These are phyloP conservation scores for Xanthorhoe designata DNA, from an alignment of 2,888 invertebrate genomes.

Conservation along the genomic window DNA sequence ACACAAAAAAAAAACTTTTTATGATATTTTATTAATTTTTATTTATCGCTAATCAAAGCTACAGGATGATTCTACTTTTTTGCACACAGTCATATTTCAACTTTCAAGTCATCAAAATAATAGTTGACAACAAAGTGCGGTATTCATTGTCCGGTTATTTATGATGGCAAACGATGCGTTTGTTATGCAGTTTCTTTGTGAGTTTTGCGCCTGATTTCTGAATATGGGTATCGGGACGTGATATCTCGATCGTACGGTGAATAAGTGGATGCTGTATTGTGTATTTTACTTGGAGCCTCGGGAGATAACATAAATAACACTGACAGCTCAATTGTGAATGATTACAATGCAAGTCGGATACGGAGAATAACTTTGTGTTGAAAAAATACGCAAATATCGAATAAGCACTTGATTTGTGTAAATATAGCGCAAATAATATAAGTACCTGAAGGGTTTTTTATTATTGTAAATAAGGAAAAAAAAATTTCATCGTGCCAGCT, in stretches of 20 bases:
- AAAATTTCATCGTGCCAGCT: too few relatives aligned
- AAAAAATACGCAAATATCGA: neutral
- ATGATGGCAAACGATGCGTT: slow-evolving; percentile 26
- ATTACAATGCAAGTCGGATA: slow-evolving; percentile 50
- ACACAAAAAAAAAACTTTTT: too few relatives aligned
- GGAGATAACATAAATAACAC: slow-evolving; percentile 61
- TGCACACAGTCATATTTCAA: neutral
- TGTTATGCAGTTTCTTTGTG: slow-evolving; percentile 31
- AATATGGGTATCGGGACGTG: slow-evolving; percentile 35
- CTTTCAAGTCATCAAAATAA: neutral
- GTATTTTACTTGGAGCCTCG: slow-evolving; percentile 44
- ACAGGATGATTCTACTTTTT: neutral
- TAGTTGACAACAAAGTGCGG: neutral
- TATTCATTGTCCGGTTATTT: slow-evolving; percentile 12
- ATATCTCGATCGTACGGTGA: slow-evolving; percentile 38
- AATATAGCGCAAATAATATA: too few relatives aligned
- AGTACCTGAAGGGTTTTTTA: too few relatives aligned
- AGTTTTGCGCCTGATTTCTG: slow-evolving; percentile 35
- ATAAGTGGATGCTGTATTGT: slow-evolving; percentile 36
- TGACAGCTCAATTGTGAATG: slow-evolving; percentile 72
- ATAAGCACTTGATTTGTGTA: too few relatives aligned
- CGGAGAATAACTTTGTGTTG: slow-evolving; percentile 23
- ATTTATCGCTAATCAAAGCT: neutral
- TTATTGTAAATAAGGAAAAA: too few relatives aligned
- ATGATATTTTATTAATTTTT: too few relatives aligned